Percentiles rank a stretch among this genome's conserved stretches.
Evolutionary conservation across 2,888 invertebrate species (phyloP).

Genomic region (Agrotis ipsilon): DNA sequence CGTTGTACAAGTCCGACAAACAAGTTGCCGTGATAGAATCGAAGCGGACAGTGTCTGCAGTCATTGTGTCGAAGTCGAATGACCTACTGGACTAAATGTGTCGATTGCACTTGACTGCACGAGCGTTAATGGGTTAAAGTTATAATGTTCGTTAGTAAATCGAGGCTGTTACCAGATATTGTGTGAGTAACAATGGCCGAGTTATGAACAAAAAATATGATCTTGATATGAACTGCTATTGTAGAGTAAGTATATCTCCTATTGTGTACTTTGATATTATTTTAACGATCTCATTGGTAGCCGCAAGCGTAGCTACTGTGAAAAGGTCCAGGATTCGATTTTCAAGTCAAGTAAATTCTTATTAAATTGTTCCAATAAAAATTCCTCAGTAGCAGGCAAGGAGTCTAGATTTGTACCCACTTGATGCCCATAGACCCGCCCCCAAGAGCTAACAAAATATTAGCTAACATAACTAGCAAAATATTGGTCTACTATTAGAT

Average conservation of each 20-base stretch:
- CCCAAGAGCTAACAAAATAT: no score
- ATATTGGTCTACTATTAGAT: no score
- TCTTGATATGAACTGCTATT: constrained; percentile 22
- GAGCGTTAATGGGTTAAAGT: constrained; percentile 56
- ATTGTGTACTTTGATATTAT: not conserved
- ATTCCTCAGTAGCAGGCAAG: no score
- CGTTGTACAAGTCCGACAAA: constrained; percentile 50
- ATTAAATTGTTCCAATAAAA: no score
- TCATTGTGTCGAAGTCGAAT: constrained; percentile 65
- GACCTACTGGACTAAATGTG: constrained; percentile 73
- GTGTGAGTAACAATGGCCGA: constrained; percentile 25
- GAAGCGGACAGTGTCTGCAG: constrained; percentile 61
- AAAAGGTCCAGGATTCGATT: no score
- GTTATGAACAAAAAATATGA: constrained; percentile 25
- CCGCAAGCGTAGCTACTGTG: no score
- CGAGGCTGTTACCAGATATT: constrained; percentile 38
- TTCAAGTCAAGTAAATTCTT: no score
- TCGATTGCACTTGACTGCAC: constrained; percentile 64
- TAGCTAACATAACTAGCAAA: no score
- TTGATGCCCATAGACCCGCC: no score
- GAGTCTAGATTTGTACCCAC: no score
- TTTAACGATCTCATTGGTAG: no score
- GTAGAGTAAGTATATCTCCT: constrained; percentile 12
- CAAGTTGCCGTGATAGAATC: constrained; percentile 63
- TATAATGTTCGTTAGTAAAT: constrained; percentile 43